These are phyloP conservation scores for Tupaia chinensis DNA, from an alignment of 2,113 vertebrate species.

Conservation along the genomic window DNA sequence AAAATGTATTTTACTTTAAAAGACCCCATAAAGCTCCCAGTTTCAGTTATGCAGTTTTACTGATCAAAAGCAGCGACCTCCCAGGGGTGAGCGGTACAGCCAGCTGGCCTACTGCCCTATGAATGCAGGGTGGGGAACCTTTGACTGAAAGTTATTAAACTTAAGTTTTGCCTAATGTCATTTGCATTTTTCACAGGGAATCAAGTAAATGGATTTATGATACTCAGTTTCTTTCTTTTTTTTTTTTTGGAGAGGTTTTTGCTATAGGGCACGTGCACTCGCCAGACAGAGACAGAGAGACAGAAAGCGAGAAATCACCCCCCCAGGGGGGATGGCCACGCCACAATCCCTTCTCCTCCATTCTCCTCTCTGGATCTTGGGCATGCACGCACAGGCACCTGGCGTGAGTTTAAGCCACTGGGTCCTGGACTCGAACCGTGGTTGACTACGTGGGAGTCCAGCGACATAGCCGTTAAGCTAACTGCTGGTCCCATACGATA, in stretches of 20 bases:
- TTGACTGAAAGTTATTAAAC: constrained; percentile 65
- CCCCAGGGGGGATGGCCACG: too few species aligned
- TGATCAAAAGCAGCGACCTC: constrained; percentile 64
- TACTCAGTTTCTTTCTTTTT: constrained; percentile 28
- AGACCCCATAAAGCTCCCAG: neutral
- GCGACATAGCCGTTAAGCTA: too few species aligned
- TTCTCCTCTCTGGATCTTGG: too few species aligned
- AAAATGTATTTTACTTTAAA: neutral
- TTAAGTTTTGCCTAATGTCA: constrained; percentile 46
- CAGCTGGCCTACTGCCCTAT: constrained; percentile 61
- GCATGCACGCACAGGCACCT: too few species aligned
- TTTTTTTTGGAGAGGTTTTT: too few species aligned
- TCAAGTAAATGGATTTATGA: neutral
- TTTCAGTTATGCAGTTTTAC: constrained; percentile 50
- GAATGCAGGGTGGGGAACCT: constrained; percentile 65
- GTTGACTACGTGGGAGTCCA: too few species aligned
- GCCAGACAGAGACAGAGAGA: too few species aligned
- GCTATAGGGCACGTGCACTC: too few species aligned
- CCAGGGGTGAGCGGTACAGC: constrained; percentile 59
- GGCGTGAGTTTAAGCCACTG: too few species aligned
- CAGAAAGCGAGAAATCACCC: too few species aligned
- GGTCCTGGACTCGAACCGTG: too few species aligned
- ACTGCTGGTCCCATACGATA: neutral
- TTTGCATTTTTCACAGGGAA: constrained; percentile 62
- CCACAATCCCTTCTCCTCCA: too few species aligned